These are phyloP conservation scores for Sarcophaga caerulescens DNA, from an alignment of 2,888 invertebrate genomes.

Conservation along the genomic window DNA sequence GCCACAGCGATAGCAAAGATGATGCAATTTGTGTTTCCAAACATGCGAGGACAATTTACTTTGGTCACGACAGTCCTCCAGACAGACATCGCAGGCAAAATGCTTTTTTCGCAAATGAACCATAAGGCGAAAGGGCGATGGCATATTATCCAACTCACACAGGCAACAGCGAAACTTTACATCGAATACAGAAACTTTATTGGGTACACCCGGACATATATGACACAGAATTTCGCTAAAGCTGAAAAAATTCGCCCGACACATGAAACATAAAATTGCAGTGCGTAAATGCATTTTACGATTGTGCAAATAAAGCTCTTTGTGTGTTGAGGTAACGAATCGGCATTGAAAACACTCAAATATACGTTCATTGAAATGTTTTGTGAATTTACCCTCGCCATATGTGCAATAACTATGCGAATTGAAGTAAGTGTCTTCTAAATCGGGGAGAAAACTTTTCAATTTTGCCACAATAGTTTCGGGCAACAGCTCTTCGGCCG, in stretches of 20 bases:
- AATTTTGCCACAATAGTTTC: constrained; percentile 87
- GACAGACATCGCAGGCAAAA: constrained; percentile 92
- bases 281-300: constrained; percentile 93
- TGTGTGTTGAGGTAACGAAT: constrained; percentile 89
- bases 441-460: constrained; percentile 82
- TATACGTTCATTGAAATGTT: constrained; percentile 83
- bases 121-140: constrained; percentile 94
- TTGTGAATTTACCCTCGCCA: constrained; percentile 81
- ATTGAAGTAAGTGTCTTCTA: constrained; percentile 87
- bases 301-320: constrained; percentile 93
- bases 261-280: constrained; percentile 91
- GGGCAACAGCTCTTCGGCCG: constrained; percentile 87
- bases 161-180: constrained; percentile 91
- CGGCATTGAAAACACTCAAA: constrained; percentile 95
- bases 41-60: constrained; percentile 90
- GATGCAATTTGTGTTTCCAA: constrained; percentile 94
- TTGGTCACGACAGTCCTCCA: constrained; percentile 91
- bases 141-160: constrained; percentile 88
- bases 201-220: constrained; percentile 89
- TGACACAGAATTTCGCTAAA: constrained; percentile 94
- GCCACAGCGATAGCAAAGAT: constrained; percentile 93
- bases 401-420: constrained; percentile 86
- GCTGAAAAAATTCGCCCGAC: constrained; percentile 92
- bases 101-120: constrained; percentile 92
- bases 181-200: constrained; percentile 81